Evolutionary conservation across 2,113 vertebrate genomes (phyloP), one percentile per base, ranked within the genome.

Genomic region (Alligator mississippiensis): DNA sequence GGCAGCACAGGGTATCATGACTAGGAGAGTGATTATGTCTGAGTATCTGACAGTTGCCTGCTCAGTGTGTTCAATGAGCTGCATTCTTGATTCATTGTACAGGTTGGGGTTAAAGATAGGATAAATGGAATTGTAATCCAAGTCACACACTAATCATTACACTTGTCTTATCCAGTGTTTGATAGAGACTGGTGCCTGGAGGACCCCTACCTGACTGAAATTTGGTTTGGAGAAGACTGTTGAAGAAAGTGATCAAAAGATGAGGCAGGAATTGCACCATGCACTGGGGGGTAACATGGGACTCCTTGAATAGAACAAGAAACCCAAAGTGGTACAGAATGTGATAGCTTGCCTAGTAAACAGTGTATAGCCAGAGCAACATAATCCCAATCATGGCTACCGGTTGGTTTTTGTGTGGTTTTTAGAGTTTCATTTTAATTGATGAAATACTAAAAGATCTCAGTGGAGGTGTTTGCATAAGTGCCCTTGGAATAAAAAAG

Each of bases 291-390:
- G 77, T 28, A 60, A 6, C 2, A 18, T 2, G 18, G 38, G 54
- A 6, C 4, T 55, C 58, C 54, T 19, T 2, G 7, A 85, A 11
- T 0, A 2, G 74, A 2, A 2, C 25, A 55, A 13, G 19, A 59
- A 78, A 24, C 57, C 62, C 25, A 57, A 90, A 28, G 62, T 80
- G 70, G 4, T 57, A 28, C 70, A 77, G 55, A 47, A 4, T 10
- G 9, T 57, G 54, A 24, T 16, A 6, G 1, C 2, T 10, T 11
- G 14, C 14, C 55, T 60, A 4, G 54, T 70, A 75, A 95, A 38
- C 60, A 47, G 11, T 30, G 17, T 25, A 55, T 8, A 47, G 47
- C 47, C 47, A 47, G 47, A 47, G 47, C 47, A 47, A 47, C 47
- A 9, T 47, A 47, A 47, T 47, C 9, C 47, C 47, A 47, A 47